Evolutionary conservation across 2,888 invertebrate species (phyloP), one percentile per base, ranked within the genome.

Genomic region (Melieria picta): DNA sequence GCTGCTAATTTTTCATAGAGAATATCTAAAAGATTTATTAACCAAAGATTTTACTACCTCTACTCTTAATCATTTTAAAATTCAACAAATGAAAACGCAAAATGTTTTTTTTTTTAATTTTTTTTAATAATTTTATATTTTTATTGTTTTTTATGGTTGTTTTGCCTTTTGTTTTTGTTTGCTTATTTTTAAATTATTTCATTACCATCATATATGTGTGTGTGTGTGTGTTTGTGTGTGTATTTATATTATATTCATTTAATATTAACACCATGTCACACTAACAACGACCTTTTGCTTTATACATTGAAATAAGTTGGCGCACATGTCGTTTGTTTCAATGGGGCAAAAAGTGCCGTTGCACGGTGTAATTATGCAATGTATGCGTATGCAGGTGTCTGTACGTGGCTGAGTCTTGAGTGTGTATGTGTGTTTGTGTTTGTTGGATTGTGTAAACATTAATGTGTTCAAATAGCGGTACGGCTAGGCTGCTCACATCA

Each of bases 391-490:
- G 42, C 13, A 11, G 42, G 46, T 61, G 45, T 61, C n/a, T 61
- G 61, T 61, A 16, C 43, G 46, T 61, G 42, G 46, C 10, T 30
- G 45, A 11, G 42, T 10, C 5, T 11, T 61, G 50, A 48, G 11
- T 13, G 16, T 63, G 50, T 52, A 13, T 56, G 11, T 30, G 66
- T 52, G 58, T 57, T 43, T 67, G 43, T 67, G 46, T 64, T 11
- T 66, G 70, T 69, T 55, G 66, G 57, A 30, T 30, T 46, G 13
- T 69, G 58, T 52, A 11, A 10, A 42, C 61, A 16, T 61, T 30
- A 58, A 42, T 42, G 1, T 42, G 9, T 58, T 57, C 30, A 30
- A 30, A 30, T 30, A 30, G 30, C 16, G 16, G 16, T 16, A 16
- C 16, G 16, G 16, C 16, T 16, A 16, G 16, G 16, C 16, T 16